Conservation (phyloP, 2,113 vertebrate species). For the Heterochromis multidens region DNA sequence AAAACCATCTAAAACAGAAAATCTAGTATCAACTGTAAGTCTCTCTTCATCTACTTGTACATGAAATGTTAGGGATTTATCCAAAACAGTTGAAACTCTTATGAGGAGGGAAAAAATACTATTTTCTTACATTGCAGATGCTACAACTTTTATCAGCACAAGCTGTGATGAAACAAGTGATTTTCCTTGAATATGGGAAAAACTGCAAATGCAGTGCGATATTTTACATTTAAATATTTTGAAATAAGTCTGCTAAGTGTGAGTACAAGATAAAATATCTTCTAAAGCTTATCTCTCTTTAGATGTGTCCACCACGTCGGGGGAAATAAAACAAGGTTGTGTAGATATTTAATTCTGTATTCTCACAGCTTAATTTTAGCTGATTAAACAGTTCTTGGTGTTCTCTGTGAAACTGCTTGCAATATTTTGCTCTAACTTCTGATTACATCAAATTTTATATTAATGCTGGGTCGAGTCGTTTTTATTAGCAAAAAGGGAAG, state of each 20-base stretch:
- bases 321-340: background rate
- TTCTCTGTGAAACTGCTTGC: background rate
- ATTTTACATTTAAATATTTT: background rate
- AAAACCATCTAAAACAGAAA: background rate
- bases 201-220: slow-evolving; percentile 3
- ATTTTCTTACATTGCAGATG: background rate
- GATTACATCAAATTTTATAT: slow-evolving; percentile 38
- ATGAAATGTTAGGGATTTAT: background rate
- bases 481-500: slow-evolving; percentile 43
- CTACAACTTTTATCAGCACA: background rate
- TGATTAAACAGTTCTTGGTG: slow-evolving; percentile 40
- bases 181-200: background rate
- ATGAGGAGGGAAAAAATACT: background rate
- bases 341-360: slow-evolving; percentile 1
- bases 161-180: background rate
- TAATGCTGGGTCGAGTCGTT: slow-evolving; percentile 6
- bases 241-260: background rate
- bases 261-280: slow-evolving; percentile 1
- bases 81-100: background rate
- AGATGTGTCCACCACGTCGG: background rate
- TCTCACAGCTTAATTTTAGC: slow-evolving; percentile 25
- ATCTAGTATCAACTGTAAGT: background rate
- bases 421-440: slow-evolving; percentile 23
- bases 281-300: background rate
- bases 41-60: background rate